Percentiles rank a stretch among this genome's conserved stretches.
These are phyloP conservation scores for Paragorgia papillata DNA, from an alignment of 92 coral and sea anemone species.

Conservation along the genomic window DNA sequence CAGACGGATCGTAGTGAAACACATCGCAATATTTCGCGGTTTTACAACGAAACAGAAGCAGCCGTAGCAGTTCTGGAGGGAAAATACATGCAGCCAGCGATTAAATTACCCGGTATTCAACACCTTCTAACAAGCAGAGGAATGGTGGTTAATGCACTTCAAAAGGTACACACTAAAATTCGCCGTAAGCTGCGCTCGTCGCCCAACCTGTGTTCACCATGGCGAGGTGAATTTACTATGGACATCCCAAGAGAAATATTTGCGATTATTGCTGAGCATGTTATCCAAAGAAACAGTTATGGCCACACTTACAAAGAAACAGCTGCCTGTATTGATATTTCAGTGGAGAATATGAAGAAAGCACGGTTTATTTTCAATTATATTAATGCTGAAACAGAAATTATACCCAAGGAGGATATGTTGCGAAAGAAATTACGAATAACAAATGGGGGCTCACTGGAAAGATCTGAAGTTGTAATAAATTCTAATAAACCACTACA, in stretches of 20 bases:
- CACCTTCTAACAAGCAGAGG: constrained; percentile 49
- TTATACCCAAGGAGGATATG: no score
- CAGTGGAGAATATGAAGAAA: constrained; percentile 47
- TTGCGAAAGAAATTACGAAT: constrained; percentile 22
- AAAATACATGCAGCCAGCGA: constrained; percentile 41
- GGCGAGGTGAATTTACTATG: constrained; percentile 59
- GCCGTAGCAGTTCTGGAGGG: constrained; percentile 43
- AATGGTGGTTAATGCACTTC: constrained; percentile 51
- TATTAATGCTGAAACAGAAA: no score
- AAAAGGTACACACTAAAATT: constrained; percentile 58
- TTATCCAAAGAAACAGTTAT: constrained; percentile 47
- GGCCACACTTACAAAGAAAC: constrained; percentile 43
- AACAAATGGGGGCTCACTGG: neutral
- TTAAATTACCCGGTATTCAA: constrained; percentile 40
- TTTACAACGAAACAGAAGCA: constrained; percentile 48
- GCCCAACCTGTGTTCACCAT: constrained; percentile 46
- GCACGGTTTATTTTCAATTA: constrained; percentile 53
- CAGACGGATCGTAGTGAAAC: constrained; percentile 32
- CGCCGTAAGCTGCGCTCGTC: constrained; percentile 47
- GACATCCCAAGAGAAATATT: constrained; percentile 63
- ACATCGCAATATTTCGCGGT: constrained; percentile 33
- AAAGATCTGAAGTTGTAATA: no score
- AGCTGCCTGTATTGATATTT: constrained; percentile 21
- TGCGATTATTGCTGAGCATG: constrained; percentile 33
- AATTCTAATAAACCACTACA: neutral